Evolutionary conservation across 2,113 vertebrate genomes (phyloP).

Genomic region (Tachysurus vachellii): DNA sequence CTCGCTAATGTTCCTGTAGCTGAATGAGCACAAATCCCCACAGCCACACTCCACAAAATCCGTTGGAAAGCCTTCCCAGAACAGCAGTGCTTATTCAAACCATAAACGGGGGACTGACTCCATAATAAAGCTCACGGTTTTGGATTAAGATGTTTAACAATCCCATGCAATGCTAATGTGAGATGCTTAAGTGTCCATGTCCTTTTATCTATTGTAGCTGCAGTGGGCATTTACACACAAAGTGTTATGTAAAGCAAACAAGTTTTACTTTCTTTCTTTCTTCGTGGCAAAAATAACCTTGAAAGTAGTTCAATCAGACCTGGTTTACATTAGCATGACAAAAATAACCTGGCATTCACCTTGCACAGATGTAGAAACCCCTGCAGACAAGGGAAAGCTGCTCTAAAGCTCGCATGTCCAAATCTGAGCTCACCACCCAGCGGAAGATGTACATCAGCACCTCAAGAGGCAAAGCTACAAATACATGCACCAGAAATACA

Average conservation of each 20-base stretch:
- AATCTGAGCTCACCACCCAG: conserved; percentile 96
- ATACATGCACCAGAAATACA: conserved; percentile 36
- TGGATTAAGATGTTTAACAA: neutral
- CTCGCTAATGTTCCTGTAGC: neutral
- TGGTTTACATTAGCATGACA: no score
- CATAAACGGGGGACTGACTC: neutral
- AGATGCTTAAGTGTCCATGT: neutral
- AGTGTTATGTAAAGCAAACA: neutral
- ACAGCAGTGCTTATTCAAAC: neutral
- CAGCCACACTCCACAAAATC: neutral
- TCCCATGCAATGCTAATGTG: neutral
- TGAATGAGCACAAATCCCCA: neutral
- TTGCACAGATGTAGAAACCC: conserved; percentile 97
- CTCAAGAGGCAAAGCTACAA: conserved; percentile 87
- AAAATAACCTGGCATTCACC: conserved; percentile 60
- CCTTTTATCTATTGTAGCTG: neutral
- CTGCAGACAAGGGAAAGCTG: conserved; percentile 93
- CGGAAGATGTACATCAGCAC: conserved; percentile 98
- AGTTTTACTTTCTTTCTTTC: no score
- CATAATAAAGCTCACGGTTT: neutral
- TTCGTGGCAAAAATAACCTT: neutral
- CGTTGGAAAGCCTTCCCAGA: neutral
- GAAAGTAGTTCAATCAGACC: neutral
- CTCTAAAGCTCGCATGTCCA: conserved; percentile 93
- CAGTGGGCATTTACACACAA: neutral